Percentiles rank a stretch among this genome's conserved stretches.
phyloP scores from a whole-genome alignment of 2,113 vertebrate genomes.

The Gopherus flavomarginatus region DNA sequence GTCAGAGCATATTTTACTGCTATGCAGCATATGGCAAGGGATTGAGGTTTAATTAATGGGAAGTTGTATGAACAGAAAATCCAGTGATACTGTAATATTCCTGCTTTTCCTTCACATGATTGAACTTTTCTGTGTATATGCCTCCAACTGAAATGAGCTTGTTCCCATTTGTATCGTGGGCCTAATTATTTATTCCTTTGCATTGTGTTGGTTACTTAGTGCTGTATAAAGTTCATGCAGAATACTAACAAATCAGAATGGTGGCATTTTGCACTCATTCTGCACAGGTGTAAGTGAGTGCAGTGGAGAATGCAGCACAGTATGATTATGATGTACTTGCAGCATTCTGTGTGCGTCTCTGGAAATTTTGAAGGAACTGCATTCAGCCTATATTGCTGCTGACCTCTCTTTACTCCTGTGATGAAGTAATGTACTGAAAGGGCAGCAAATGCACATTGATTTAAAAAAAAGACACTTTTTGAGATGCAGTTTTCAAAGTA shows the following conservation, averaged over 20 bases:
- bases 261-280: background rate
- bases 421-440: background rate
- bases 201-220: background rate
- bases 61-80: background rate
- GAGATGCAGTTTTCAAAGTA: background rate
- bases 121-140: background rate
- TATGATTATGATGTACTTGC: no score
- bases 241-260: background rate
- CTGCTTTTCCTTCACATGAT: background rate
- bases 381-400: background rate
- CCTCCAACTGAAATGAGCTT: background rate
- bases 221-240: background rate
- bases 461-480: background rate
- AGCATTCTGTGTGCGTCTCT: background rate
- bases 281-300: background rate
- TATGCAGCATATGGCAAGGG: background rate
- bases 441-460: background rate
- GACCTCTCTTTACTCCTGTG: background rate
- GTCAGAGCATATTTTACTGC: background rate
- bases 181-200: background rate
- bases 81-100: background rate
- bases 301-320: background rate
- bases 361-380: background rate
- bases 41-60: background rate
- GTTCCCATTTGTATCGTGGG: background rate